Evolutionary conservation across 2,113 vertebrate genomes (phyloP).

Genomic region (Haemorhous mexicanus): DNA sequence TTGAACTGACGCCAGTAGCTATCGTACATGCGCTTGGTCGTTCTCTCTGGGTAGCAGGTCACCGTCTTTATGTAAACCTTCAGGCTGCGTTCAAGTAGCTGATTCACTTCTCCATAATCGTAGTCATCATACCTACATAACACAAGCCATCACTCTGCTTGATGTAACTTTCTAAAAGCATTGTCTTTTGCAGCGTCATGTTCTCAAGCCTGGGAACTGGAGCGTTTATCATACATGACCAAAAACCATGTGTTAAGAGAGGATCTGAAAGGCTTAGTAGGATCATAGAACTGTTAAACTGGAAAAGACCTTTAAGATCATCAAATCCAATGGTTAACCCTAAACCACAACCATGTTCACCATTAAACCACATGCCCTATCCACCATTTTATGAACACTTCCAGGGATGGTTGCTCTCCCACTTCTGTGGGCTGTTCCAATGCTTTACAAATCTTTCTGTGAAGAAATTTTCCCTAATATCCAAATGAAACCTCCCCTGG

Average conservation of each 20-base stretch:
- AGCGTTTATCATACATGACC: not conserved
- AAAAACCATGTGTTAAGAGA: not conserved
- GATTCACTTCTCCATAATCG: slow-evolving; percentile 87
- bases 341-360: not conserved
- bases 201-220: not conserved
- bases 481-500: not conserved
- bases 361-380: not conserved
- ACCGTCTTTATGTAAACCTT: slow-evolving; percentile 91
- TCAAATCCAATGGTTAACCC: not conserved
- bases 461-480: not conserved
- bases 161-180: not conserved
- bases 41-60: slow-evolving; percentile 86
- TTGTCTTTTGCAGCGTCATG: not conserved
- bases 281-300: not conserved
- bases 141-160: not conserved
- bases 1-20: slow-evolving; percentile 87
- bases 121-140: slow-evolving; percentile 84
- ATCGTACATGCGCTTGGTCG: slow-evolving; percentile 86
- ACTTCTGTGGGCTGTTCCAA: not conserved
- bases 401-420: not conserved
- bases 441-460: not conserved
- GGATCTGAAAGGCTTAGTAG: not conserved
- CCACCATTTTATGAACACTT: not conserved
- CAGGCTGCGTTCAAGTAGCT: slow-evolving; percentile 85
- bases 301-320: not conserved